These are phyloP conservation scores for Zaprionus tsacasi DNA, from an alignment of 1,140 invertebrate species.

Conservation along the genomic window DNA sequence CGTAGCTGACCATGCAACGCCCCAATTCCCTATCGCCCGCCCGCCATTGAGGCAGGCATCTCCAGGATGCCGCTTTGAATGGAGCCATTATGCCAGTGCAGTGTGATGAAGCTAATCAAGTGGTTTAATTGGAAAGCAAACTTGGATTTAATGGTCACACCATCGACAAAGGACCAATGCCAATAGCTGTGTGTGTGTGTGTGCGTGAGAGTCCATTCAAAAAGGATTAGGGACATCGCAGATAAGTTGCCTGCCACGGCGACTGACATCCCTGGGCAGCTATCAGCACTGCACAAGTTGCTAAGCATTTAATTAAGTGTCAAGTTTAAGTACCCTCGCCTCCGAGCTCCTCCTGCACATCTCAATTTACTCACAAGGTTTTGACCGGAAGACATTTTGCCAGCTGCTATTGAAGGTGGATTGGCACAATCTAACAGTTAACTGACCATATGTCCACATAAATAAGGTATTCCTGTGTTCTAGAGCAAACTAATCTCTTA, in stretches of 20 bases:
- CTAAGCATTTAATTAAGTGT: constrained; percentile 13
- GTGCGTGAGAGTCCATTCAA: constrained; percentile 23
- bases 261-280: background rate
- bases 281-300: constrained; percentile 3
- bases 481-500: too few relatives aligned
- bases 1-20: constrained; percentile 35
- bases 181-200: constrained; percentile 18
- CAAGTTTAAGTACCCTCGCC: constrained; percentile 4
- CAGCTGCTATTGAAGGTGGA: background rate
- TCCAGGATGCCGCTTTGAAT: background rate
- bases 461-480: too few relatives aligned
- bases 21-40: constrained; percentile 20
- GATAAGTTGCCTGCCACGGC: background rate
- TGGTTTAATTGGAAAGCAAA: constrained; percentile 81
- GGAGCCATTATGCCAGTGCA: constrained; percentile 23
- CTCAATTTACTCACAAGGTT: background rate
- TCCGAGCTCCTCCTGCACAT: background rate
- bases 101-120: constrained; percentile 67
- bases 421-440: background rate
- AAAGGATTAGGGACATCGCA: constrained; percentile 33
- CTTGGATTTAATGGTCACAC: constrained; percentile 73
- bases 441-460: too few relatives aligned
- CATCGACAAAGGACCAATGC: constrained; percentile 57
- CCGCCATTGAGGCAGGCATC: background rate
- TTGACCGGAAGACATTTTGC: background rate